Base-by-base conservation (phyloP, 1,140 invertebrate species). In the Drosophila ambigua region DNA sequence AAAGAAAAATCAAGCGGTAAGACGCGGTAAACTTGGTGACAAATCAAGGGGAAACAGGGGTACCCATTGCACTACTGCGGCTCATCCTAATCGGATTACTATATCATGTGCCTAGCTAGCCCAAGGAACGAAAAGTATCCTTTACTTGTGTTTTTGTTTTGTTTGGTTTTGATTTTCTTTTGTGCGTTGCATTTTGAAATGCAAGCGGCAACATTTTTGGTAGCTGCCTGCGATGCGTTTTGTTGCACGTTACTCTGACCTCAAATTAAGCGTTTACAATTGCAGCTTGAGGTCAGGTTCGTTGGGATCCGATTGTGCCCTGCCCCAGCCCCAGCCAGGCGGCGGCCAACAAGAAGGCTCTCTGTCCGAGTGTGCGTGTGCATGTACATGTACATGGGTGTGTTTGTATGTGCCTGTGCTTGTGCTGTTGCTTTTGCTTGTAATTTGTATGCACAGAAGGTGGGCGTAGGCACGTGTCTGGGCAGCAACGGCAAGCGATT, bases 201-300 rank as follows among this genome's bases (percentile, higher is more conserved):
- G 51, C 5, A 39, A 13, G 54, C 52, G 41, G 15, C 41, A 20
- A 67, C 43, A 53, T 44, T 66, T 45, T 66, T 44, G 64, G 60
- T 35, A 31, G 28, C 60, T 35, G 41, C 41, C 49, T 28, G 24
- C 50, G 39, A 20, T 39, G 45, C 63, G 64, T 57, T 58, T 57
- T 41, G 65, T 54, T 44, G 50, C 24, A 35, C 57, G 35, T 39
- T 39, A 39, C 31, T 53, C 72, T 79, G 72, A 84, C 80, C 80
- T 82, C 71, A 82, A 83, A 82, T 83, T 74, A 79, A 83, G 71
- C 76, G 58, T 60, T 57, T 67, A 75, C 80, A 79, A 82, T 82
- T 78, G 64, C 75, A 82, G 63, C 79, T 83, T 83, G 75, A 78
- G 69, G 64, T 59, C 62, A 60, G 54, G 45, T 62, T 73, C 77